Conservation (phyloP, 2,113 vertebrate genomes). For the Turnix velox region DNA sequence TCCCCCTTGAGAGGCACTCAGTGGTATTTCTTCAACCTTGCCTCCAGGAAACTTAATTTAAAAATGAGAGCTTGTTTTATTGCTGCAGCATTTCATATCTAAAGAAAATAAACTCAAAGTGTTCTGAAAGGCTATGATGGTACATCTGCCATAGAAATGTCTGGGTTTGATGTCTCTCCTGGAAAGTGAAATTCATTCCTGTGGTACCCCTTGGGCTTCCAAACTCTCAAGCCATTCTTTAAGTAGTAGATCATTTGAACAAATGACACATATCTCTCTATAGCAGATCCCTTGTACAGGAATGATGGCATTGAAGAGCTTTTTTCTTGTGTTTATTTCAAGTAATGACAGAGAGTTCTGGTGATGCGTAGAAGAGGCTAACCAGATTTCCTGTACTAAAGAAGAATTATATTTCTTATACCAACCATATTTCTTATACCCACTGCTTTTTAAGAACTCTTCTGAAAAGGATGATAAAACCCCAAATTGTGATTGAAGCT, state of each 20-base stretch:
- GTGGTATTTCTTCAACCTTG: background rate
- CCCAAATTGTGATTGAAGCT: background rate
- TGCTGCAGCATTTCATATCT: background rate
- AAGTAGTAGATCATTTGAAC: background rate
- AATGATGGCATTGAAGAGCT: background rate
- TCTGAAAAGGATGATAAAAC: background rate
- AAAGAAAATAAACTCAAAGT: background rate
- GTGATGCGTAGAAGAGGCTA: background rate
- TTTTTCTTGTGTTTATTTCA: background rate
- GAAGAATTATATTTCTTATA: background rate
- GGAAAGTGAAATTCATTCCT: background rate
- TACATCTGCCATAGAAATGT: background rate
- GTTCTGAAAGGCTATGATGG: background rate
- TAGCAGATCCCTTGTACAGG: background rate
- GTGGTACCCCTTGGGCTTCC: background rate
- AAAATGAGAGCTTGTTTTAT: background rate
- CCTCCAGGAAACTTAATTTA: background rate
- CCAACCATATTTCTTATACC: background rate
- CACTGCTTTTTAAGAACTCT: background rate
- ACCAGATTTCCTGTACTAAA: background rate
- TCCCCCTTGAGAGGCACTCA: background rate
- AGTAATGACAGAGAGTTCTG: background rate
- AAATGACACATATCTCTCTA: background rate
- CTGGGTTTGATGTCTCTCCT: slow-evolving; percentile 15
- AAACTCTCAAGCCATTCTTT: background rate